Evolutionary conservation across 2,888 invertebrate species (phyloP).

Genomic region (Eulithis testata): DNA sequence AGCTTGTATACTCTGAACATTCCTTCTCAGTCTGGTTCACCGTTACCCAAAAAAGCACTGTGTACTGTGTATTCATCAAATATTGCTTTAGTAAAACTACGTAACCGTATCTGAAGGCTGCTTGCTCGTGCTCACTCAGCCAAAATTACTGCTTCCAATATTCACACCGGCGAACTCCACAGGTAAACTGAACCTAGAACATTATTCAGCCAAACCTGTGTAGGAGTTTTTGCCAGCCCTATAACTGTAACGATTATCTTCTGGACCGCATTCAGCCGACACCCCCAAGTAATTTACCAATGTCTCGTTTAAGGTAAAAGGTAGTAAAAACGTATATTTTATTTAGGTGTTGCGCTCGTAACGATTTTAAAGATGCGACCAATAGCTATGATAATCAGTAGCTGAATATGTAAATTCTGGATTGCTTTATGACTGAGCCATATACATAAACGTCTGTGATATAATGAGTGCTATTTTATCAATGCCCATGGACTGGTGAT

Average conservation of each 20-base stretch:
- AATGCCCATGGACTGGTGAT: no score
- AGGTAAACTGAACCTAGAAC: not conserved
- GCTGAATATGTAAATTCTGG: no score
- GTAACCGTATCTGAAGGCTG: no score
- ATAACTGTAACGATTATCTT: constrained; percentile 18
- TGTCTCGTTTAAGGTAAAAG: constrained; percentile 31
- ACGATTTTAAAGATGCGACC: not conserved
- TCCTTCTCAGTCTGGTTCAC: no score
- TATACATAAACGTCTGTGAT: no score
- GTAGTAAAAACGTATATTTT: constrained; percentile 21
- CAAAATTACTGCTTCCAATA: not conserved
- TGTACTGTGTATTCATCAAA: no score
- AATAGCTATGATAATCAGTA: not conserved
- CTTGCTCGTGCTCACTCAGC: not conserved
- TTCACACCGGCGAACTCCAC: not conserved
- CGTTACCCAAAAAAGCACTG: no score
- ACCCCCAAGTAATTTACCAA: constrained; percentile 29
- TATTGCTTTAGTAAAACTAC: no score
- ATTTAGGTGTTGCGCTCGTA: constrained; percentile 9
- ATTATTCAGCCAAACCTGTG: not conserved
- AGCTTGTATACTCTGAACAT: no score
- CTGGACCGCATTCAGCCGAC: constrained; percentile 13
- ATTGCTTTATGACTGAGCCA: no score
- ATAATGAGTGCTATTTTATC: no score
- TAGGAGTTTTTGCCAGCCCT: constrained; percentile 9